A percentile compares a stretch with the other conserved stretches of the same genome.
These are phyloP conservation scores for Idaea straminata DNA, from an alignment of 2,888 invertebrate genomes.

Conservation along the genomic window DNA sequence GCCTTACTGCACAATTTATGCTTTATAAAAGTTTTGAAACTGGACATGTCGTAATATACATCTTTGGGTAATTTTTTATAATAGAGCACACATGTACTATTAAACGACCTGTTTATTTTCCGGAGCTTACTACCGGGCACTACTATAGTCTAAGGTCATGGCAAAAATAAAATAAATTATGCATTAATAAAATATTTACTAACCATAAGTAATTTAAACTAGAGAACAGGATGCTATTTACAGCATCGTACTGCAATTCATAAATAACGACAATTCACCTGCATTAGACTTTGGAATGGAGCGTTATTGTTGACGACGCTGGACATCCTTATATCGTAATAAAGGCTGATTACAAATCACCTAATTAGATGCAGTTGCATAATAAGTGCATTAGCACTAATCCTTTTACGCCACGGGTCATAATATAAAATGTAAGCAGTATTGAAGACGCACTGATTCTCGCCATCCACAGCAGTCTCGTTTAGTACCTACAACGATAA, in stretches of 20 bases:
- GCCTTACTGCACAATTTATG: no score
- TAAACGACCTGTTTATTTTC: no score
- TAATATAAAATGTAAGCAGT: conserved; percentile 54
- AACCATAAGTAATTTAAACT: neutral
- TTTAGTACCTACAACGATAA: conserved; percentile 65
- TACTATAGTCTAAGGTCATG: no score
- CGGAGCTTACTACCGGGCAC: no score
- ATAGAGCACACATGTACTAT: no score
- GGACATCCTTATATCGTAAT: conserved; percentile 5
- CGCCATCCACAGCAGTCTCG: conserved; percentile 60
- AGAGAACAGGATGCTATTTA: neutral
- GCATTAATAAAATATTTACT: neutral
- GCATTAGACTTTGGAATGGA: neutral
- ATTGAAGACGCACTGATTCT: conserved; percentile 54
- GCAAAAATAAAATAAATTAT: neutral
- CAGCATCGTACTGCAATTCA: neutral
- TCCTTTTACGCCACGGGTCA: conserved; percentile 41
- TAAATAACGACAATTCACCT: neutral
- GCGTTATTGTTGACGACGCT: neutral
- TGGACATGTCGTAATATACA: no score
- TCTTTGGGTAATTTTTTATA: no score
- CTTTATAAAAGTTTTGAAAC: no score
- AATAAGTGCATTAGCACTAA: conserved; percentile 28
- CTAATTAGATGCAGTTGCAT: conserved; percentile 34
- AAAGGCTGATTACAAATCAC: conserved; percentile 27